These are phyloP conservation scores for Anoplopoma fimbria DNA, from an alignment of 2,113 vertebrate species.

Conservation along the genomic window DNA sequence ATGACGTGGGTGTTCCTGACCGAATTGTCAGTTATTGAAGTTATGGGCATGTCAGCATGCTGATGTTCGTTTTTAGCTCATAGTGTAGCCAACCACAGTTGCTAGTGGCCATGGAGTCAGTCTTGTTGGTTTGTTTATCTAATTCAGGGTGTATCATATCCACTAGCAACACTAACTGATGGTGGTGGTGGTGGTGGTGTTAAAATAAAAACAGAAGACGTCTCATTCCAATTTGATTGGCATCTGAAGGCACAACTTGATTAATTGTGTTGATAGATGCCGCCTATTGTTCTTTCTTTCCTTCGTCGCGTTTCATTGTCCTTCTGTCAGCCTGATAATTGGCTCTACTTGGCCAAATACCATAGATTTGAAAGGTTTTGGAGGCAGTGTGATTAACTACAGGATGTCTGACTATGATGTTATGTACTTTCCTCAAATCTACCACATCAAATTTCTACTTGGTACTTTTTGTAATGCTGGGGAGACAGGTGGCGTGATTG, in stretches of 20 bases:
- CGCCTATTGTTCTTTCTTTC: not conserved
- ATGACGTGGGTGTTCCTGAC: too few relatives aligned
- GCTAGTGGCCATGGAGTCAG: not conserved
- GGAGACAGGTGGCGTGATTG: constrained; percentile 28
- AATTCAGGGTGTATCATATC: not conserved
- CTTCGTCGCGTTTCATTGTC: not conserved
- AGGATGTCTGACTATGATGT: constrained; percentile 14
- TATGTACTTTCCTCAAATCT: constrained; percentile 42
- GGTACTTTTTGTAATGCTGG: constrained; percentile 28
- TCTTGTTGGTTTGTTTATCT: not conserved
- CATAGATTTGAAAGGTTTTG: constrained; percentile 5
- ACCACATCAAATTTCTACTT: constrained; percentile 19
- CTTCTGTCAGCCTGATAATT: not conserved
- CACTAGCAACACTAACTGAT: not conserved
- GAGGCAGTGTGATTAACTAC: constrained; percentile 6
- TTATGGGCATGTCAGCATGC: not conserved
- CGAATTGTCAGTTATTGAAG: too few relatives aligned
- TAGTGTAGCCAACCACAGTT: not conserved
- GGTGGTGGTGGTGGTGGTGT: not conserved
- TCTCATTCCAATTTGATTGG: not conserved
- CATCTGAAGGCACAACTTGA: not conserved
- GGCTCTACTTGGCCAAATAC: not conserved
- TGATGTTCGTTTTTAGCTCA: not conserved
- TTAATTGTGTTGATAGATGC: not conserved
- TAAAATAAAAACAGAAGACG: not conserved